These are phyloP conservation scores for Ambastaia sidthimunki DNA, from an alignment of 2,797 vertebrate genomes.

Conservation along the genomic window DNA sequence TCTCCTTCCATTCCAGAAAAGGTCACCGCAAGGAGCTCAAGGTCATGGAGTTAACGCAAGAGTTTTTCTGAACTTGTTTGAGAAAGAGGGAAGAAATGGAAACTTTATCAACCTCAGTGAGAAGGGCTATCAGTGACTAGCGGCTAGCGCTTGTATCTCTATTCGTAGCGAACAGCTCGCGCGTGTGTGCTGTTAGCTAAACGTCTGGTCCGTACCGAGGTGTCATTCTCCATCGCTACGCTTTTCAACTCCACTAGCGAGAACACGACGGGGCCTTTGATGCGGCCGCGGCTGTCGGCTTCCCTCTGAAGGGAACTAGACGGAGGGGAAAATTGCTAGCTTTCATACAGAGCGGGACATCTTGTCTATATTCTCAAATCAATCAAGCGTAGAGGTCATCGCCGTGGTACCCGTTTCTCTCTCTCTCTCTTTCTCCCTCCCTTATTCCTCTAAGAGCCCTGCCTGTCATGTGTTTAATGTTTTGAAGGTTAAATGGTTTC, in stretches of 20 bases:
- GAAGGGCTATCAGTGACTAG: constrained; percentile 18
- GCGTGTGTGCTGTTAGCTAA: constrained; percentile 46
- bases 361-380: constrained; percentile 81
- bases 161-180: neutral
- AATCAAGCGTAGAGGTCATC: constrained; percentile 79
- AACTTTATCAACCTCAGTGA: neutral
- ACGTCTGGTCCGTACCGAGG: constrained; percentile 64
- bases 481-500: constrained; percentile 78
- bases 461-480: constrained; percentile 74
- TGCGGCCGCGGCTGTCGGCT: constrained; percentile 62
- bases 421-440: constrained; percentile 58
- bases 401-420: constrained; percentile 62
- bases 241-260: constrained; percentile 69
- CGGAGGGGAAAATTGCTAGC: constrained; percentile 79
- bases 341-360: constrained; percentile 75
- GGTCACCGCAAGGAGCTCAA: constrained; percentile 26
- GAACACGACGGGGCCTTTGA: constrained; percentile 69
- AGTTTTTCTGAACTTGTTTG: constrained; percentile 44
- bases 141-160: constrained; percentile 9
- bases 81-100: constrained; percentile 7
- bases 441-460: constrained; percentile 53
- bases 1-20: constrained; percentile 11
- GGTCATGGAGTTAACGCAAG: constrained; percentile 43
- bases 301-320: constrained; percentile 72
- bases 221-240: constrained; percentile 66